Evolutionary conservation across 2,797 vertebrate genomes (phyloP).

Genomic region (Brachyrhaphis roseni): DNA sequence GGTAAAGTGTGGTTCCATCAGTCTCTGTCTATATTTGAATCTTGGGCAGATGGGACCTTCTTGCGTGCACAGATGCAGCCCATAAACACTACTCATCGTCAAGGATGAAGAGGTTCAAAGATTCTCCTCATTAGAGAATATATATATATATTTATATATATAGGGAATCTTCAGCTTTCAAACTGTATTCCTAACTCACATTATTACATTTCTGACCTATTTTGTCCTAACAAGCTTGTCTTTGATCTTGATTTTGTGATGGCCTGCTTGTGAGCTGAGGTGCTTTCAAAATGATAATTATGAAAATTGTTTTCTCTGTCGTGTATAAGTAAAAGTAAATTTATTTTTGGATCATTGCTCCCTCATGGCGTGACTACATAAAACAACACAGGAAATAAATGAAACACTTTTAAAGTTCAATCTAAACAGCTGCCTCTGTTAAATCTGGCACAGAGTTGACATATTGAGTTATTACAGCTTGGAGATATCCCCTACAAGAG

Average conservation of each 20-base stretch:
- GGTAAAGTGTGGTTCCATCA: conserved; percentile 20
- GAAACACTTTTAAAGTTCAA: background rate
- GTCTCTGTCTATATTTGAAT: conserved; percentile 31
- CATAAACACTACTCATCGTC: conserved; percentile 12
- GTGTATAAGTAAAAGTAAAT: no score
- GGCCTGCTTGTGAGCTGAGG: background rate
- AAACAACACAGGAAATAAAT: background rate
- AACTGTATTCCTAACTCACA: conserved; percentile 27
- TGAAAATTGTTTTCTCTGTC: background rate
- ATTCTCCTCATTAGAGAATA: conserved; percentile 10
- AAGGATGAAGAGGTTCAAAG: conserved; percentile 28
- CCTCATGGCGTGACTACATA: background rate
- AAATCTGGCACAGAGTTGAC: background rate
- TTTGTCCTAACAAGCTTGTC: conserved; percentile 5
- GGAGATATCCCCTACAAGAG: background rate
- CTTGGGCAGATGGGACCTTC: conserved; percentile 15
- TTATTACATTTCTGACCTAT: conserved; percentile 19
- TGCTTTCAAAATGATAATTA: background rate
- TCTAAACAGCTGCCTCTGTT: conserved; percentile 4
- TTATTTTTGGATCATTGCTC: background rate
- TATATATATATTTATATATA: background rate
- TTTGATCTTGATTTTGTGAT: background rate
- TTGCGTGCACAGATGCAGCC: conserved; percentile 22
- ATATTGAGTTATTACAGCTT: background rate
- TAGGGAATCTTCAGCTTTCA: conserved; percentile 21